A percentile compares a stretch with the other conserved stretches of the same genome.
phyloP scores from a whole-genome alignment of 2,888 invertebrate species.

The Xestia ashworthii region DNA sequence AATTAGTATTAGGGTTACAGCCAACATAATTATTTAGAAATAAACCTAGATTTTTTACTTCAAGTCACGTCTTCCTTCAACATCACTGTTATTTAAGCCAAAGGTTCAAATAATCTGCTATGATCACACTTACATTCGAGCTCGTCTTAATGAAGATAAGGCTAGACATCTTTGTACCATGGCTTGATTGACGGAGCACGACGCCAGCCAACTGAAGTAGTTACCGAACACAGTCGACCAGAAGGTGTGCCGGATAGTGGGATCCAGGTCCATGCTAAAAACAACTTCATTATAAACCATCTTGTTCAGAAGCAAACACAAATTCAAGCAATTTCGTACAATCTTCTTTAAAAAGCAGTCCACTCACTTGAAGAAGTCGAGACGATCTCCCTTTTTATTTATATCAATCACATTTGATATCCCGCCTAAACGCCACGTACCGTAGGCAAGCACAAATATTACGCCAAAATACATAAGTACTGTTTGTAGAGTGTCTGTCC shows the following conservation, averaged over 20 bases:
- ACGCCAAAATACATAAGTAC: slow-evolving; percentile 94
- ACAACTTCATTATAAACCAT: slow-evolving; percentile 12
- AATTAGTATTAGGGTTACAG: neutral
- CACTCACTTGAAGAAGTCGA: slow-evolving; percentile 94
- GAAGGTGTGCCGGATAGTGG: slow-evolving; percentile 94
- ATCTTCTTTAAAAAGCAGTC: neutral
- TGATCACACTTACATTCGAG: slow-evolving; percentile 91
- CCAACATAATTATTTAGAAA: neutral
- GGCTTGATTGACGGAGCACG: slow-evolving; percentile 96
- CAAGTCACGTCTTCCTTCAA: neutral
- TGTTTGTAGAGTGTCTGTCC: slow-evolving; percentile 95
- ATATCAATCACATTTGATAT: slow-evolving; percentile 91
- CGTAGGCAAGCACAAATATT: slow-evolving; percentile 92
- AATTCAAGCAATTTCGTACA: neutral
- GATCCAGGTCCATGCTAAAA: slow-evolving; percentile 93
- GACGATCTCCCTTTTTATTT: slow-evolving; percentile 91
- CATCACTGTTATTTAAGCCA: neutral
- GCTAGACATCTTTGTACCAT: slow-evolving; percentile 96
- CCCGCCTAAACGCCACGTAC: slow-evolving; percentile 92
- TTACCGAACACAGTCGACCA: slow-evolving; percentile 95
- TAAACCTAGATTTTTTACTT: neutral
- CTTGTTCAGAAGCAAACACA: neutral
- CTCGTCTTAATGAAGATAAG: slow-evolving; percentile 93
- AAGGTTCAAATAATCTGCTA: neutral
- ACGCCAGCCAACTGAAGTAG: slow-evolving; percentile 95